These are phyloP conservation scores for Polyommatus iphigenia DNA, from an alignment of 2,888 invertebrate species.

Conservation along the genomic window DNA sequence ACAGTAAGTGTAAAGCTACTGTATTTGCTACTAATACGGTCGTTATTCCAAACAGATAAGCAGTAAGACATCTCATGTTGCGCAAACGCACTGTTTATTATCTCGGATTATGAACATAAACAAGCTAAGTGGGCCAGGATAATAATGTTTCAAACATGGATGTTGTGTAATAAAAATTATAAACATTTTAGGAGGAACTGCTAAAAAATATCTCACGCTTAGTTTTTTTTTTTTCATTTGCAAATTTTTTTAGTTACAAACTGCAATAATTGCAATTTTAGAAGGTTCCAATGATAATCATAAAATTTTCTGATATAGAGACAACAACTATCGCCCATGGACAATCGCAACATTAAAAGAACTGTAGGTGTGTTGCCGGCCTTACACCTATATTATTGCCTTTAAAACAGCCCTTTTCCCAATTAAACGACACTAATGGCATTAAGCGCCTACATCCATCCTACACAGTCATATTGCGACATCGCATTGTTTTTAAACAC, in stretches of 20 bases:
- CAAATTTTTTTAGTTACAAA: background rate
- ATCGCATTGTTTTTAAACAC: background rate
- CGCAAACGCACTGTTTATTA: slow-evolving; percentile 32
- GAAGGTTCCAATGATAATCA: background rate
- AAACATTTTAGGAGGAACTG: background rate
- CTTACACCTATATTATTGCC: too few species aligned
- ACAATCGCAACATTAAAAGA: too few species aligned
- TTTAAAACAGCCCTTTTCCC: background rate
- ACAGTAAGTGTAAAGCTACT: background rate
- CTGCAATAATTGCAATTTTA: background rate
- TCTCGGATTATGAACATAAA: slow-evolving; percentile 31
- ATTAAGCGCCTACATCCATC: slow-evolving; percentile 6
- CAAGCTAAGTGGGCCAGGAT: slow-evolving; percentile 30
- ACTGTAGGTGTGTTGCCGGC: too few species aligned
- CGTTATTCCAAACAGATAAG: slow-evolving; percentile 29
- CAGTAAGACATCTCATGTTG: slow-evolving; percentile 27
- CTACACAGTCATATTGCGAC: background rate
- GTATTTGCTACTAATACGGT: background rate
- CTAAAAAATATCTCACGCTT: background rate
- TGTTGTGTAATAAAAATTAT: background rate
- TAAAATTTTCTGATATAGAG: too few species aligned
- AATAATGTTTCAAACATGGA: slow-evolving; percentile 7
- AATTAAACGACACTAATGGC: background rate
- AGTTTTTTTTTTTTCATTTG: background rate
- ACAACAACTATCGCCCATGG: too few species aligned